Conservation (phyloP, 2,113 vertebrate genomes). For the Notarius quadriscutis region DNA sequence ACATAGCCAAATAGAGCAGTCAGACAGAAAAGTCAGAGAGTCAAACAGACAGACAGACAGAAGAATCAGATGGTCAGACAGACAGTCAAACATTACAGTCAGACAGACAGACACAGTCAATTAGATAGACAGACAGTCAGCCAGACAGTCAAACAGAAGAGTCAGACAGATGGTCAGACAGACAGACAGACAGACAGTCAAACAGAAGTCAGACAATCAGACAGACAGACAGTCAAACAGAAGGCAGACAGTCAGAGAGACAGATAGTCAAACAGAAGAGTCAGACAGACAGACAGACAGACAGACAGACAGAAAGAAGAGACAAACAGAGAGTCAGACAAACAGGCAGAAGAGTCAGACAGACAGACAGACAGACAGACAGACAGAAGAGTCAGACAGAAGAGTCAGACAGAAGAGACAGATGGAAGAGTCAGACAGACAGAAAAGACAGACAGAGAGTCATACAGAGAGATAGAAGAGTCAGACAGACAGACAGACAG, state of each 20-base stretch:
- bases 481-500: slow-evolving; percentile 14
- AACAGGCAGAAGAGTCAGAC: not conserved
- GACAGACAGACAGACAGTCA: slow-evolving; percentile 49
- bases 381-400: not conserved
- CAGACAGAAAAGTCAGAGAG: too few species aligned
- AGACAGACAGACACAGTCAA: too few species aligned
- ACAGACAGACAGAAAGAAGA: not conserved
- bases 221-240: not conserved
- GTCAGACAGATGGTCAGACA: not conserved
- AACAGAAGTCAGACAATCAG: slow-evolving; percentile 4
- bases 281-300: not conserved
- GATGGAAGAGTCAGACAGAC: too few species aligned
- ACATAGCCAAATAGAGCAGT: not conserved
- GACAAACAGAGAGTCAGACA: not conserved
- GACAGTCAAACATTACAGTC: too few species aligned
- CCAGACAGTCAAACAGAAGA: too few species aligned
- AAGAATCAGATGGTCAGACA: not conserved
- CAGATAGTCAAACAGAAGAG: not conserved
- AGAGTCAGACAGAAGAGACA: too few species aligned
- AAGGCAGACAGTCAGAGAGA: too few species aligned
- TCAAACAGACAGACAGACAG: not conserved
- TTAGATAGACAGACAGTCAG: too few species aligned
- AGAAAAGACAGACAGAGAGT: not conserved
- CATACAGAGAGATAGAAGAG: slow-evolving; percentile 34
- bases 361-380: not conserved